These are phyloP conservation scores for Uropsilus gracilis DNA, from an alignment of 2,113 vertebrate species.

Conservation along the genomic window DNA sequence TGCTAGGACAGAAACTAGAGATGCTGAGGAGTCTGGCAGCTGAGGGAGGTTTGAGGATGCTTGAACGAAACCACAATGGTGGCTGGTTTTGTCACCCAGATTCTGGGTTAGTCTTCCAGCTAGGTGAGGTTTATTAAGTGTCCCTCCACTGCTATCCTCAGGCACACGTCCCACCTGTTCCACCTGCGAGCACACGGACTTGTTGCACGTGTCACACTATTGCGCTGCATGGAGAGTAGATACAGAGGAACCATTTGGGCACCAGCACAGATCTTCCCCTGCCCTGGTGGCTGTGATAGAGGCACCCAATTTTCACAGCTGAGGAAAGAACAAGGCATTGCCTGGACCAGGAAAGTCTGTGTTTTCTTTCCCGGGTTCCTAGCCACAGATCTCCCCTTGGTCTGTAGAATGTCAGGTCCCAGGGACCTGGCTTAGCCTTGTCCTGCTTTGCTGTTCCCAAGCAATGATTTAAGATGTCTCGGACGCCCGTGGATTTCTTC, in stretches of 20 bases:
- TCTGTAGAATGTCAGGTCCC: background rate
- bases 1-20: background rate
- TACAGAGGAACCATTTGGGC: background rate
- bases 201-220: no score
- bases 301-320: background rate
- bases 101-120: background rate
- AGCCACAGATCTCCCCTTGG: background rate
- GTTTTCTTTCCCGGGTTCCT: background rate
- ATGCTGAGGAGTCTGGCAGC: background rate
- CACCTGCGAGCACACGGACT: fast-evolving
- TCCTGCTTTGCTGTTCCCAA: background rate
- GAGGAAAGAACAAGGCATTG: background rate
- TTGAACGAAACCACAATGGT: background rate
- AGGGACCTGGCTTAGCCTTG: background rate
- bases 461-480: background rate
- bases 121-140: background rate
- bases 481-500: background rate
- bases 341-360: background rate
- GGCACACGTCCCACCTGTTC: background rate
- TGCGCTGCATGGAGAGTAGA: no score
- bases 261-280: background rate
- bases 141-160: background rate
- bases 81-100: background rate
- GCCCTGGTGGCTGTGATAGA: background rate
- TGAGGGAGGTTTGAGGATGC: fast-evolving